Percentiles rank a stretch among this genome's conserved stretches.
Evolutionary conservation across 2,113 vertebrate genomes (phyloP).

Genomic region (Nothobranchius furzeri): DNA sequence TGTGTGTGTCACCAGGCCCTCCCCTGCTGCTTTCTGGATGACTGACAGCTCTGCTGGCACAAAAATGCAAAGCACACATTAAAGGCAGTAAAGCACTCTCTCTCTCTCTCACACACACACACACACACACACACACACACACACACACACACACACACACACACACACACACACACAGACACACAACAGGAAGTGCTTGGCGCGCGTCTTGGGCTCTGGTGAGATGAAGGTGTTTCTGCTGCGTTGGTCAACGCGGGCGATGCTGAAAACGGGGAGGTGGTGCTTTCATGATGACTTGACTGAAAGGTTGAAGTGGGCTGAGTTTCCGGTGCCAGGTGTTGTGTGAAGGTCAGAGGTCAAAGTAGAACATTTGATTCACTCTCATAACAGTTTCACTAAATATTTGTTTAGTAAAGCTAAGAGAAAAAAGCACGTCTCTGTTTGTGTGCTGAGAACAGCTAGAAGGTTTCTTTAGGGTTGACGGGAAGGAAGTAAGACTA

Average conservation of each 20-base stretch:
- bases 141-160: constrained; percentile 3
- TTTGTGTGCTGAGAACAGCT: no score
- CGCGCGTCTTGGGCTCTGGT: not conserved
- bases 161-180: constrained; percentile 8
- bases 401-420: no score
- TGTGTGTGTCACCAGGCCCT: constrained; percentile 4
- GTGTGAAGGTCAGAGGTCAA: no score
- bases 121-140: not conserved
- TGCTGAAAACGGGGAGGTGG: not conserved
- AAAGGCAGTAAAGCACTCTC: not conserved
- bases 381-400: no score
- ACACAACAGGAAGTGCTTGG: constrained; percentile 7
- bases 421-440: no score
- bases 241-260: not conserved
- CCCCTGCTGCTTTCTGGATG: constrained; percentile 44
- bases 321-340: not conserved
- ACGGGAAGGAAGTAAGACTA: no score
- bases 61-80: constrained; percentile 20
- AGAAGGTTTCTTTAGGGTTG: not conserved
- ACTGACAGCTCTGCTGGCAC: constrained; percentile 37
- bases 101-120: constrained; percentile 7
- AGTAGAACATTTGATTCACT: no score
- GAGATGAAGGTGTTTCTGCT: not conserved
- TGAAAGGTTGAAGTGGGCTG: constrained; percentile 5
- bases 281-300: constrained; percentile 1